A percentile compares a stretch with the other conserved stretches of the same genome.
These are phyloP conservation scores for Copidosoma aretas DNA, from an alignment of 2,888 invertebrate species.

Conservation along the genomic window DNA sequence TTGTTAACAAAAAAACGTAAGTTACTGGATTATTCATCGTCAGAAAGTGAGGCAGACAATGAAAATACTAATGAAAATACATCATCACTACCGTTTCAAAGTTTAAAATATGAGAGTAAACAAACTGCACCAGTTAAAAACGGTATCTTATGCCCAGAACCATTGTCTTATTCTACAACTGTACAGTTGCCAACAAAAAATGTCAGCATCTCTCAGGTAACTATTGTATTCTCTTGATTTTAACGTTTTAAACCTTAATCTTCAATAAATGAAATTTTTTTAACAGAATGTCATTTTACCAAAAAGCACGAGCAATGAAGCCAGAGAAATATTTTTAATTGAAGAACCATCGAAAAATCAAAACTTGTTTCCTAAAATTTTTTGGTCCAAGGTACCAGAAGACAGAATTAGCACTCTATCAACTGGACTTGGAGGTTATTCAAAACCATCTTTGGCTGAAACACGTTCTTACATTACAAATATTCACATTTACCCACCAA, in stretches of 20 bases:
- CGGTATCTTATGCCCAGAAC: conserved; percentile 50
- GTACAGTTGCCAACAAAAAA: conserved; percentile 10
- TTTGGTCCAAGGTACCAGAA: no score
- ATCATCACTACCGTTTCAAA: conserved; percentile 51
- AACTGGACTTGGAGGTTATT: conserved; percentile 53
- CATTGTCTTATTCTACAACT: conserved; percentile 46
- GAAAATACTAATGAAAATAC: conserved; percentile 20
- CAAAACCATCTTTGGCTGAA: conserved; percentile 89
- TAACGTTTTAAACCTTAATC: conserved; percentile 5
- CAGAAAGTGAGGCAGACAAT: conserved; percentile 50
- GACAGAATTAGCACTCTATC: conserved; percentile 37
- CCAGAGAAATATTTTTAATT: no score
- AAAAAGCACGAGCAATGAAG: no score
- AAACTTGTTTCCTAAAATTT: no score
- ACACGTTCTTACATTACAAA: conserved; percentile 87
- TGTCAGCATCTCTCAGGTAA: conserved; percentile 41
- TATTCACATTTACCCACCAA: conserved; percentile 89
- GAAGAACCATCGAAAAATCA: no score
- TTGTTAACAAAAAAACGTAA: conserved; percentile 48
- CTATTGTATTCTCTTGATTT: neutral
- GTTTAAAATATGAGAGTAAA: conserved; percentile 46
- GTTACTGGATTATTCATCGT: conserved; percentile 43
- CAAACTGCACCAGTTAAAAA: conserved; percentile 51
- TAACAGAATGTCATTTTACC: neutral
- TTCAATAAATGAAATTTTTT: conserved; percentile 4